A percentile compares a stretch with the other conserved stretches of the same genome.
Conservation (phyloP, 2,888 invertebrate genomes). For the Netelia inedita region DNA sequence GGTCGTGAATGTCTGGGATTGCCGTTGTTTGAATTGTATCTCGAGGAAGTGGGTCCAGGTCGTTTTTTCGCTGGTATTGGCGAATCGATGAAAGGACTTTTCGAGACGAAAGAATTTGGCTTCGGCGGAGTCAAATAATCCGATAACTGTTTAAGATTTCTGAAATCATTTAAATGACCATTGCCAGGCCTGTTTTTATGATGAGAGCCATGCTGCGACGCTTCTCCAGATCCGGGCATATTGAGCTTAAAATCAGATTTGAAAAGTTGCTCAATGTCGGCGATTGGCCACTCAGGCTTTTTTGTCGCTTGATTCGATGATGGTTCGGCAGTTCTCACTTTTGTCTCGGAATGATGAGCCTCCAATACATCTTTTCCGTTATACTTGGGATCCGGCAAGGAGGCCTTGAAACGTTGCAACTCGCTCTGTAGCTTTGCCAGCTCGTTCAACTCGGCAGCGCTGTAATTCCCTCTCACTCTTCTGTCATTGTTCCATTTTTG, state of each 20-base stretch:
- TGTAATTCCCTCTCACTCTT: constrained; percentile 73
- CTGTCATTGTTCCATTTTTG: constrained; percentile 84
- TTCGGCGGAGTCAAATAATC: constrained; percentile 82
- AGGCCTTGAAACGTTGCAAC: constrained; percentile 76
- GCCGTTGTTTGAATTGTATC: constrained; percentile 63
- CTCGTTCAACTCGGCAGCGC: constrained; percentile 76
- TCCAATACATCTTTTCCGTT: constrained; percentile 74
- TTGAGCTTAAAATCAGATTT: constrained; percentile 77
- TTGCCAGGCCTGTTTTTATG: constrained; percentile 68
- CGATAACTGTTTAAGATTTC: constrained; percentile 70
- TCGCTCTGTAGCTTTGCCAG: constrained; percentile 78
- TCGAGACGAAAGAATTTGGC: constrained; percentile 75
- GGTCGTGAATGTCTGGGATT: constrained; percentile 73
- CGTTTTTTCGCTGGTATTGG: constrained; percentile 78
- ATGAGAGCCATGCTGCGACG: constrained; percentile 71
- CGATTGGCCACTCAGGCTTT: constrained; percentile 76
- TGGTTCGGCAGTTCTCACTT: constrained; percentile 74
- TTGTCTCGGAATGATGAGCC: constrained; percentile 80
- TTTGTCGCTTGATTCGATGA: constrained; percentile 60
- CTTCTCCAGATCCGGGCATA: constrained; percentile 67
- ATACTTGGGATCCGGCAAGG: constrained; percentile 73
- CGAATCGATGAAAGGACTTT: constrained; percentile 79
- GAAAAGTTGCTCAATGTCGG: constrained; percentile 78
- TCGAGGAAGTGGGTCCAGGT: constrained; percentile 51
- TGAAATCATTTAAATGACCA: constrained; percentile 63